Evolutionary conservation across 2,888 invertebrate genomes (phyloP).

Genomic region (Peribatodes rhomboidaria): DNA sequence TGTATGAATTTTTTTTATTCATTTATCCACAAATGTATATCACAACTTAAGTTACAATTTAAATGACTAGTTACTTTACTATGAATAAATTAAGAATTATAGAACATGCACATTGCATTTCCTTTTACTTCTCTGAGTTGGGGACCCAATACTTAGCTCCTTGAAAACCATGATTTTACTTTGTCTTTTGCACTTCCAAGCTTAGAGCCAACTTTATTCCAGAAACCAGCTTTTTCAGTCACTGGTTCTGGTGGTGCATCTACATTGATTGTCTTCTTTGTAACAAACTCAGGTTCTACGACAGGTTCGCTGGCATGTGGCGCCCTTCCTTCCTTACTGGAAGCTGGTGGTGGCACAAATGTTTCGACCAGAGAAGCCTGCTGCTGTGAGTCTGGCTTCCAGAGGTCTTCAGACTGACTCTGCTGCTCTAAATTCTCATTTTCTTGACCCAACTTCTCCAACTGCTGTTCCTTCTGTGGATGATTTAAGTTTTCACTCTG

Average conservation of each 20-base stretch:
- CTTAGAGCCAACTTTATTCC: slow-evolving; percentile 85
- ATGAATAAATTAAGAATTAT: not conserved
- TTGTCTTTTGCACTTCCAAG: slow-evolving; percentile 82
- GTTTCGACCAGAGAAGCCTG: slow-evolving; percentile 26
- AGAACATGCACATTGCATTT: slow-evolving; percentile 1
- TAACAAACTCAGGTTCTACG: slow-evolving; percentile 38
- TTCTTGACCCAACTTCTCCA: slow-evolving; percentile 29
- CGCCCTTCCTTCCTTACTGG: slow-evolving; percentile 22
- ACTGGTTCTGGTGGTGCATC: slow-evolving; percentile 53
- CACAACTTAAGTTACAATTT: slow-evolving; percentile 19
- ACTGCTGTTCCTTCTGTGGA: slow-evolving; percentile 35
- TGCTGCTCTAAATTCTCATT: slow-evolving; percentile 33
- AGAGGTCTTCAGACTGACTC: slow-evolving; percentile 21
- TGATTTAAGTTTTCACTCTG: slow-evolving; percentile 34
- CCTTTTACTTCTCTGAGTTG: not conserved
- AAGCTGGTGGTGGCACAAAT: slow-evolving; percentile 16
- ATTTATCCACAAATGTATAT: too few species aligned
- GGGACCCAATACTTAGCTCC: slow-evolving; percentile 46
- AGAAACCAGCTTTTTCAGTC: slow-evolving; percentile 83
- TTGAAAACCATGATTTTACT: slow-evolving; percentile 83
- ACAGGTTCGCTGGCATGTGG: slow-evolving; percentile 21
- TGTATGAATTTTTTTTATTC: too few species aligned
- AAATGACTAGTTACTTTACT: slow-evolving; percentile 24
- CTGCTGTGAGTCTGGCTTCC: slow-evolving; percentile 33
- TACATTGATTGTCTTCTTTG: slow-evolving; percentile 45